These are phyloP conservation scores for Gavialis gangeticus DNA, from an alignment of 2,113 vertebrate species.

Conservation along the genomic window DNA sequence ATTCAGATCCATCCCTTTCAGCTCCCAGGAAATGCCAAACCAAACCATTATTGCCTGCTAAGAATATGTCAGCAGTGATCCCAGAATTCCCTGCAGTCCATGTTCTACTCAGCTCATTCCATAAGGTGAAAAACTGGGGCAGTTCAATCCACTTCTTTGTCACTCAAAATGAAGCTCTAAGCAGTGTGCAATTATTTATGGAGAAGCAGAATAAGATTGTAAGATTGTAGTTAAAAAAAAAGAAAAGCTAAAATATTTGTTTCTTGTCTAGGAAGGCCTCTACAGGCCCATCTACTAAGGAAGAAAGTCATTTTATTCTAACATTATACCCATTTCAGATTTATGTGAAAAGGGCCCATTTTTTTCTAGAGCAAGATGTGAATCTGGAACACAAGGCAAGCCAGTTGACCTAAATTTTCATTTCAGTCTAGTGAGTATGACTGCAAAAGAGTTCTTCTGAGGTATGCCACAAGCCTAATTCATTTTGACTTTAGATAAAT, in stretches of 20 bases:
- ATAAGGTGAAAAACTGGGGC: neutral
- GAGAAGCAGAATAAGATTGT: neutral
- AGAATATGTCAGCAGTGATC: neutral
- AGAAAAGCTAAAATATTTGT: neutral
- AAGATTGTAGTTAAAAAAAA: neutral
- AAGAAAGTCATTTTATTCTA: neutral
- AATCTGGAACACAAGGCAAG: neutral
- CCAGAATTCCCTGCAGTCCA: neutral
- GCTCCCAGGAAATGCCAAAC: neutral
- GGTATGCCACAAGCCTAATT: neutral
- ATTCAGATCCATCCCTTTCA: neutral
- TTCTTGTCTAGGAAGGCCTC: neutral
- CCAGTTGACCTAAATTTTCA: fast-evolving
- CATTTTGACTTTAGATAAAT: neutral
- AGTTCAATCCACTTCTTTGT: neutral
- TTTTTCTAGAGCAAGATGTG: neutral
- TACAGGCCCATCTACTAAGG: neutral
- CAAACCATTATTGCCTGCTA: neutral
- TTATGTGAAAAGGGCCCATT: neutral
- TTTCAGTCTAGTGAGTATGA: fast-evolving
- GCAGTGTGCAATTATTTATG: neutral
- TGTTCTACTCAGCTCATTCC: neutral
- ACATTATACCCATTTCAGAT: neutral
- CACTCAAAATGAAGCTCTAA: neutral
- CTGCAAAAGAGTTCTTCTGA: neutral